Percentiles rank a stretch among this genome's conserved stretches.
Conservation (phyloP, 2,113 vertebrate species). For the Oncorhynchus nerka region DNA sequence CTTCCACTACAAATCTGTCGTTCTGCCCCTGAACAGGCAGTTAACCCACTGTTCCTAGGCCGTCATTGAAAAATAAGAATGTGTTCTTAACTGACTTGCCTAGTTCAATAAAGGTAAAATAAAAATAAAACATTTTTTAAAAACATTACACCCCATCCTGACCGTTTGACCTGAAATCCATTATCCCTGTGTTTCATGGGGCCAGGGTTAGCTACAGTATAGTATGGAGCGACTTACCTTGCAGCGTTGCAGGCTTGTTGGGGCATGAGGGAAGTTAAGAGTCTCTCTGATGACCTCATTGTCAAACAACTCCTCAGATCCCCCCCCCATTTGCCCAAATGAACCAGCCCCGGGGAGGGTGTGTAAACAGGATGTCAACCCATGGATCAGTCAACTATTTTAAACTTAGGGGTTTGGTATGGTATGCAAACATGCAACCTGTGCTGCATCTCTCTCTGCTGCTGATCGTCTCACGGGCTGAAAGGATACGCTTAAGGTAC, state of each 20-base stretch:
- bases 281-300: slow-evolving; percentile 47
- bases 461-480: slow-evolving; percentile 17
- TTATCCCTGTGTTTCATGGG: slow-evolving; percentile 25
- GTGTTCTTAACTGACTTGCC: no score
- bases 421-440: slow-evolving; percentile 49
- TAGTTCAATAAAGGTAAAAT: no score
- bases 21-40: no score
- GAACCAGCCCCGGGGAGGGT: slow-evolving; percentile 6
- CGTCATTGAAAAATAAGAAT: no score
- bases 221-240: slow-evolving; percentile 8
- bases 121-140: no score
- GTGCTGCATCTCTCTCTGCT: slow-evolving; percentile 36
- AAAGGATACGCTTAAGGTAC: slow-evolving; percentile 47
- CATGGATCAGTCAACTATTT: slow-evolving; percentile 62
- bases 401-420: slow-evolving; percentile 34
- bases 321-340: neutral
- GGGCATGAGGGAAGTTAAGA: slow-evolving; percentile 10
- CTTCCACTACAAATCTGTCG: neutral
- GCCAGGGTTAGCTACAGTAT: neutral
- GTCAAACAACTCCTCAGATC: slow-evolving; percentile 51
- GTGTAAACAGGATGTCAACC: slow-evolving; percentile 72
- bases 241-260: neutral
- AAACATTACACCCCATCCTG: slow-evolving; percentile 9
- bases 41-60: no score
- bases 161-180: slow-evolving; percentile 50